Base-by-base conservation (phyloP, 1,140 invertebrate species). In the Diprion similis region DNA sequence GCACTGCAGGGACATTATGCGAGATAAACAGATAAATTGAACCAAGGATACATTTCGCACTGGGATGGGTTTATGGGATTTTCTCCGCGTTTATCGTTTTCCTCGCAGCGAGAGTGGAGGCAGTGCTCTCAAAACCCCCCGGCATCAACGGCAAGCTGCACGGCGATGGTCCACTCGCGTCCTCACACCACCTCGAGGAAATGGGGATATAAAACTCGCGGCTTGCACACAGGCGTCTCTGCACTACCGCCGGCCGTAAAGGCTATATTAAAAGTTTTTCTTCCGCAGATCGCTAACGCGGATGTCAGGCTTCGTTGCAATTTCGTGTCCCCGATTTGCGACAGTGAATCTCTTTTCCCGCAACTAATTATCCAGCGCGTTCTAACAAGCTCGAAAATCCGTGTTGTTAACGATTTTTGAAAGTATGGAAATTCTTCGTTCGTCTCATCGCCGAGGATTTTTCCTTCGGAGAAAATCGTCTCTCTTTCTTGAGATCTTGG, bases 11-110 rank as follows among this genome's bases (percentile, higher is more conserved):
- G 51, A 59, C 51, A 59, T 59, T 59, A 59, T 59, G 51, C n/a
- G 51, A 59, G 51, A 9, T 59, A 59, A 59, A 59, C 51, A 59
- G 51, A 59, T 59, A 59, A 59, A 59, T 59, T 59, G 9, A 59
- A 59, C 11, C 51, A 17, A 37, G 24, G 11, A 59, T 59, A 59
- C 51, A 59, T 59, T 59, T 59, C 51, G 51, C 51, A 59, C 51
- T 59, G 51, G 10, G 15, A 10, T 10, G 10, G 48, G 51, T 59
- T 59, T 59, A 59, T 59, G 51, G 9, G 51, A 59, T 59, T 59
- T 59, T 59, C 51, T 59, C 51, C 51, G 51, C 51, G 51, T 59
- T 59, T 59, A 59, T 59, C 6, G 51, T 59, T 59, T 17, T 59
- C 24, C 51, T 59, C 51, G n/a, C n/a, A 59, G 11, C 51, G 51